Base-by-base conservation (phyloP, 1,140 invertebrate genomes). In the Bombyx mandarina region DNA sequence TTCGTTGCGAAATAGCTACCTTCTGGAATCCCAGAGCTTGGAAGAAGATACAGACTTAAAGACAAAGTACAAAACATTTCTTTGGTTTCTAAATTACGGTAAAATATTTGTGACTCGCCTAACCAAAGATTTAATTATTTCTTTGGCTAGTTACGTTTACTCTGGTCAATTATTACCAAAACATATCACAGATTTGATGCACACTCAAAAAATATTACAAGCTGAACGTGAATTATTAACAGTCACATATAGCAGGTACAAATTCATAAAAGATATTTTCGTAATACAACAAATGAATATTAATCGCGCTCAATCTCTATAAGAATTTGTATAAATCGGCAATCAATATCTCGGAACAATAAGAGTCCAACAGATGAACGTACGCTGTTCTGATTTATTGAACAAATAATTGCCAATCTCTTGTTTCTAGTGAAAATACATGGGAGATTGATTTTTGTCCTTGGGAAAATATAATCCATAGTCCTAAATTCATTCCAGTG, bases 31-130 rank as follows among this genome's bases (percentile, higher is more conserved):
- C 10, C 61, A 61, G 46, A 62, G 56, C 22, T 45, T 59, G 9
- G 7, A 35, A 35, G 26, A 35, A 35, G 26, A 35, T 35, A 35
- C 2, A 5, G 26, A 35, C 4, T 35, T 35, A 35, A 35, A 65
- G 47, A 63, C 78, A 60, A 76, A 70, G 82, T 85, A 85, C 75
- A 79, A 74, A 60, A 68, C 73, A 57, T 66, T 81, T 73, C 70
- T 67, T 60, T 79, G 68, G 67, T 71, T 78, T 18, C 56, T 77
- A 66, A 69, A 52, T 63, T 83, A 86, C 56, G 60, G 57, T 56
- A 71, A 61, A 71, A 81, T 76, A 70, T 83, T 79, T 62, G 42
- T 73, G 42, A 49, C 44, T 48, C 79, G 82, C 50, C 69, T 86
- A 72, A 60, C 69, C 7, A 78, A 66, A 66, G 82, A 86, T 58